Percentiles rank a stretch among this genome's conserved stretches.
These are phyloP conservation scores for Anarsia innoxiella DNA, from an alignment of 2,888 invertebrate species.

Conservation along the genomic window DNA sequence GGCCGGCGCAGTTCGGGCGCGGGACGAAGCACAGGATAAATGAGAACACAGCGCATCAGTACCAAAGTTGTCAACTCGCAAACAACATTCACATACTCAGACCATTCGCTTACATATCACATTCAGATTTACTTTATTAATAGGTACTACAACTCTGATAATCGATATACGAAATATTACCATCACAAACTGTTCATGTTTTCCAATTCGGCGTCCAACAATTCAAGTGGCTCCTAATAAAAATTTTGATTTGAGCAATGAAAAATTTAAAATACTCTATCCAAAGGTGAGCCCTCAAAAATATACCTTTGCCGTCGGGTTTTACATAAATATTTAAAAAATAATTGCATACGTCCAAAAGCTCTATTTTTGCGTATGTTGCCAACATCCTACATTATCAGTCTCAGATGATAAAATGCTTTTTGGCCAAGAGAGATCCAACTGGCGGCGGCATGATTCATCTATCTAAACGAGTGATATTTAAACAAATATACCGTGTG, in stretches of 20 bases:
- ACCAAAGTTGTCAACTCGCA: conserved; percentile 47
- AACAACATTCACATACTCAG: conserved; percentile 41
- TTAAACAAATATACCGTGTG: conserved; percentile 43
- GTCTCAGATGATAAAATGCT: conserved; percentile 70
- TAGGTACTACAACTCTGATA: conserved; percentile 51
- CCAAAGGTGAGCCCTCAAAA: conserved; percentile 71
- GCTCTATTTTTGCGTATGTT: conserved; percentile 60
- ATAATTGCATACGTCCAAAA: conserved; percentile 62
- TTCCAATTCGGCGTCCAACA: conserved; percentile 58
- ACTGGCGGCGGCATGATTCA: conserved; percentile 52
- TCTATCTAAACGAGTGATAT: conserved; percentile 31
- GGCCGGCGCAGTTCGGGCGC: neutral
- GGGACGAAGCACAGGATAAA: neutral
- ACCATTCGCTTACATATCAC: conserved; percentile 63
- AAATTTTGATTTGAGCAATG: conserved; percentile 69
- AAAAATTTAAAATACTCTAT: conserved; percentile 57
- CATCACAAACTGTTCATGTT: conserved; percentile 52
- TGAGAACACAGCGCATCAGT: conserved; percentile 1
- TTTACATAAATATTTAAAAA: conserved; percentile 57
- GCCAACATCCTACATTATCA: conserved; percentile 68
- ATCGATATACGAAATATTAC: conserved; percentile 55
- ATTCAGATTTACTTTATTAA: conserved; percentile 59
- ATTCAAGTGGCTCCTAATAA: conserved; percentile 59
- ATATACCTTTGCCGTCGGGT: conserved; percentile 58
- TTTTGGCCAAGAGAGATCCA: conserved; percentile 71